Percentiles rank a stretch among this genome's conserved stretches.
Evolutionary conservation across 2,797 vertebrate species (phyloP).

Genomic region (Hybognathus amarus): DNA sequence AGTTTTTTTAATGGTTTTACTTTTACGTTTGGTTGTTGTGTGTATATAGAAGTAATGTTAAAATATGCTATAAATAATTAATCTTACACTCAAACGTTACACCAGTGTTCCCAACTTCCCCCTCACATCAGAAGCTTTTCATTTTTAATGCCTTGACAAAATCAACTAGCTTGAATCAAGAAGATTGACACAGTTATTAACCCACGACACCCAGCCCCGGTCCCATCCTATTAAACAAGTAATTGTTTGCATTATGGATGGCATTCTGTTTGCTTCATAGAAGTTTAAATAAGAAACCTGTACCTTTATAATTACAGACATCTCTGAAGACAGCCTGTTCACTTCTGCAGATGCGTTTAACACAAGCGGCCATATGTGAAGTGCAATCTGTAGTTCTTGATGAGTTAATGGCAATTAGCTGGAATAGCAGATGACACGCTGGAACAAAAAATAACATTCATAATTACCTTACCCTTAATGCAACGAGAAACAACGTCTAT

Average conservation of each 20-base stretch:
- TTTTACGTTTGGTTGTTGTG: neutral
- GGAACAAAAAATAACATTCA: slow-evolving; percentile 57
- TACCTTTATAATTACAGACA: slow-evolving; percentile 82
- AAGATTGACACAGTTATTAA: neutral
- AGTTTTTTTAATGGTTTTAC: neutral
- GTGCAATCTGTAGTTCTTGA: slow-evolving; percentile 71
- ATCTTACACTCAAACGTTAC: neutral
- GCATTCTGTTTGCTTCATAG: neutral
- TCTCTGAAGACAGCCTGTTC: slow-evolving; percentile 69
- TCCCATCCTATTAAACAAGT: slow-evolving; percentile 27
- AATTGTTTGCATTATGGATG: neutral
- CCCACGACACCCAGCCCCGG: neutral
- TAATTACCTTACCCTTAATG: neutral
- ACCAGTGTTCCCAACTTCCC: neutral
- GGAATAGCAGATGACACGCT: slow-evolving; percentile 74
- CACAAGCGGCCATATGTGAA: slow-evolving; percentile 74
- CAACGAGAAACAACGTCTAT: neutral
- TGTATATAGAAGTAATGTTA: neutral
- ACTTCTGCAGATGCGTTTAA: slow-evolving; percentile 73
- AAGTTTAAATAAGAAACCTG: slow-evolving; percentile 10
- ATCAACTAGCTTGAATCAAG: neutral
- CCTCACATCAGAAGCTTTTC: neutral
- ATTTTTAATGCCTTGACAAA: slow-evolving; percentile 21
- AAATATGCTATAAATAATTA: neutral
- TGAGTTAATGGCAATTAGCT: slow-evolving; percentile 62